Evolutionary conservation across 2,888 invertebrate genomes (phyloP).

Genomic region (Tetragonula carbonaria): DNA sequence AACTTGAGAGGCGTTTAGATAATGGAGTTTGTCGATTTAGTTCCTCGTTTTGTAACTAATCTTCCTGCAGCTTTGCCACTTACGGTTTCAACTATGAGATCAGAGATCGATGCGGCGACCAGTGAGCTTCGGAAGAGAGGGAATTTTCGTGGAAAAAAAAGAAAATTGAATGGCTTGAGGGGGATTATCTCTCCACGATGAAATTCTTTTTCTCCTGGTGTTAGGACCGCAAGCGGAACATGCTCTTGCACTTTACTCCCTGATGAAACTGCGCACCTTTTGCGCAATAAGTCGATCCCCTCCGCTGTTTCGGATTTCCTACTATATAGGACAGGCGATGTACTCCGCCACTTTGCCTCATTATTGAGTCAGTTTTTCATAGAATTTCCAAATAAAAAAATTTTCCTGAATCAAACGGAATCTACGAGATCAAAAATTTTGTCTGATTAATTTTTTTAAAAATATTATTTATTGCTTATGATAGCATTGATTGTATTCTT

Average conservation of each 20-base stretch:
- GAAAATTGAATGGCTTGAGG: conserved; percentile 14
- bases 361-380: no score
- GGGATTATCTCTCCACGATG: conserved; percentile 21
- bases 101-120: not conserved
- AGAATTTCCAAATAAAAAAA: no score
- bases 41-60: not conserved
- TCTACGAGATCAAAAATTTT: no score
- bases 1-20: not conserved
- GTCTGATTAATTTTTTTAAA: no score
- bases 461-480: no score
- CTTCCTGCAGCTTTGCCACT: not conserved
- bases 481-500: no score
- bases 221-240: conserved; percentile 1
- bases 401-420: no score
- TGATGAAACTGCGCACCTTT: conserved; percentile 20
- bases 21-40: not conserved
- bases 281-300: conserved; percentile 7
- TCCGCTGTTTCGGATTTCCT: not conserved
- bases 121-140: not conserved
- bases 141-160: not conserved
- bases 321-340: not conserved
- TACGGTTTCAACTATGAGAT: not conserved
- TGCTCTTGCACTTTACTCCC: conserved; percentile 11
- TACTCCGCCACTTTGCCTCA: not conserved
- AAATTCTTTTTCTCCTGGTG: conserved; percentile 22